Evolutionary conservation across 2,888 invertebrate genomes (phyloP).

Genomic region (Latrodectus hesperus): DNA sequence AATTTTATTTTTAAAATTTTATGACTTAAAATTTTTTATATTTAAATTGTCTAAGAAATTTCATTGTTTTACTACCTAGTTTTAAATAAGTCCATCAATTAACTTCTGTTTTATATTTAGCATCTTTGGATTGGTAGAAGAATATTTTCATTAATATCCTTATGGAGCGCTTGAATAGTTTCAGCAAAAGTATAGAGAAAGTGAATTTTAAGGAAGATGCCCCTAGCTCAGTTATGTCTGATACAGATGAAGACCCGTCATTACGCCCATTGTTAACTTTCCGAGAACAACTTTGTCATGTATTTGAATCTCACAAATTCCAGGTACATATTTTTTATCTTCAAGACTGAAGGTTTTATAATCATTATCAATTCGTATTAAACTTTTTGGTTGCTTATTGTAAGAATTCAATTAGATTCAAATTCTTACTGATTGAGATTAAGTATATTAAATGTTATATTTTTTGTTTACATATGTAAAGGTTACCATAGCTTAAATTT

Average conservation of each 20-base stretch:
- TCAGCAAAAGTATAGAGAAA: conserved; percentile 44
- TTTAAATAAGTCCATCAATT: too few species aligned
- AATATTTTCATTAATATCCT: not conserved
- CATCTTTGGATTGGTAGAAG: too few species aligned
- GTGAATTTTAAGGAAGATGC: conserved; percentile 48
- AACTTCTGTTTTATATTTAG: too few species aligned
- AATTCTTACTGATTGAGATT: not conserved
- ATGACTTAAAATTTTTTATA: too few species aligned
- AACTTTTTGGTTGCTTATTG: not conserved
- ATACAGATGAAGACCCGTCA: conserved; percentile 60
- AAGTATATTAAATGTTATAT: not conserved
- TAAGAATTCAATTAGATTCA: too few species aligned
- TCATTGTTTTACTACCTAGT: too few species aligned
- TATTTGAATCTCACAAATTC: conserved; percentile 67
- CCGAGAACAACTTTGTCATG: conserved; percentile 35
- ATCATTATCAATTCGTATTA: not conserved
- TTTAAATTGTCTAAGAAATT: too few species aligned
- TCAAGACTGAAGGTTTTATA: too few species aligned
- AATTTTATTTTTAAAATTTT: too few species aligned
- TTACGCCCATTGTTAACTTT: conserved; percentile 53
- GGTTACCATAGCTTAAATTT: too few species aligned
- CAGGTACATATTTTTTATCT: conserved; percentile 30
- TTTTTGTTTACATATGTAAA: too few species aligned
- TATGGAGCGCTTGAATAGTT: conserved; percentile 22
- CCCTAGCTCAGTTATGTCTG: conserved; percentile 46